A percentile compares a stretch with the other conserved stretches of the same genome.
Conservation (phyloP, 2,888 invertebrate genomes). For the Synergus laeviventris region DNA sequence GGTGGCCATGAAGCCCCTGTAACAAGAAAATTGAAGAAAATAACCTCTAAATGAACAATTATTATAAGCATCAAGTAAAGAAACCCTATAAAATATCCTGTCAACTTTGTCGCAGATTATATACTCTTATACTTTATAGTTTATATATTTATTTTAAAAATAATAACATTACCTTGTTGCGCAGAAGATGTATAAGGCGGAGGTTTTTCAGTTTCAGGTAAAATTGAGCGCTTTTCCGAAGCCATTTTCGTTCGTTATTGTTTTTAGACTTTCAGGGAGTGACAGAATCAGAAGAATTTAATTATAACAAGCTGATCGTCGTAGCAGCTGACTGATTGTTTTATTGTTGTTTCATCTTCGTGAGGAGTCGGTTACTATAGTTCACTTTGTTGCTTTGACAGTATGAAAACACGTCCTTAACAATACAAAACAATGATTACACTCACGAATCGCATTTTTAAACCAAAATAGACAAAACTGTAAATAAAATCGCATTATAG, state of each 20-base stretch:
- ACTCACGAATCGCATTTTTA: background rate
- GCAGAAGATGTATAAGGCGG: constrained; percentile 23
- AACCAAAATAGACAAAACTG: background rate
- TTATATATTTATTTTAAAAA: no score
- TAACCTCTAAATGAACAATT: background rate
- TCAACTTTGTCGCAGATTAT: no score
- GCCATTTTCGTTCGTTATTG: background rate
- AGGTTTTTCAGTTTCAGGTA: background rate
- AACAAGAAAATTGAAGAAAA: background rate
- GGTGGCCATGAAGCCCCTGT: constrained; percentile 73
- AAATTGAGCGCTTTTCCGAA: constrained; percentile 4
- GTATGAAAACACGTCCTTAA: background rate
- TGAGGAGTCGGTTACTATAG: background rate
- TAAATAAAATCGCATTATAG: background rate
- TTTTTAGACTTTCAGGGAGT: background rate
- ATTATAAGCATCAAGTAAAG: background rate
- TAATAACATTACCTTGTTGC: background rate
- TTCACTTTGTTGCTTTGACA: constrained; percentile 6
- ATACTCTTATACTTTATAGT: no score
- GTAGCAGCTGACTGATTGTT: background rate
- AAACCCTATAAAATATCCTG: no score
- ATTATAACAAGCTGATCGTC: background rate
- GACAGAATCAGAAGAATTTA: background rate
- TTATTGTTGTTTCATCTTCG: background rate
- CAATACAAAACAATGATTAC: background rate